A percentile compares a stretch with the other conserved stretches of the same genome.
Conservation (phyloP, 1,140 invertebrate genomes). For the Xylocopa sonorina region DNA sequence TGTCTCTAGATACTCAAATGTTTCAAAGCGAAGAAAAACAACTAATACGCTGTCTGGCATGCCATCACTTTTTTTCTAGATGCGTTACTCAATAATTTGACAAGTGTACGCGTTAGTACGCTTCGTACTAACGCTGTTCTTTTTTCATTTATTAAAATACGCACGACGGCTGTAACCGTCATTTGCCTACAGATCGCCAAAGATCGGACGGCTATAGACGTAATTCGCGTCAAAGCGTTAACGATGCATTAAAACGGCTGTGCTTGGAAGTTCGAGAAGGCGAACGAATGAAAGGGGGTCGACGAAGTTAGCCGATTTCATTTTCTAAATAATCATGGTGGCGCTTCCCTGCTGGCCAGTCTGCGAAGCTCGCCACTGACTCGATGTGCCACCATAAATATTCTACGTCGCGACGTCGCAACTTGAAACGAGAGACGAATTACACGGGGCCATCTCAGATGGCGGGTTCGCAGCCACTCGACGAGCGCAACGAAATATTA, state of each 20-base stretch:
- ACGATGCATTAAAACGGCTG: slow-evolving; percentile 11
- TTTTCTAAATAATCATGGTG: slow-evolving; percentile 69
- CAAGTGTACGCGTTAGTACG: too few species aligned
- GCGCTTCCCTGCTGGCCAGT: slow-evolving; percentile 42
- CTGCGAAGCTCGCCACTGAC: slow-evolving; percentile 18
- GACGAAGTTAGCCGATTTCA: slow-evolving; percentile 61
- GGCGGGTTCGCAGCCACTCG: slow-evolving; percentile 23
- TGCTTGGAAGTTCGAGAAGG: neutral
- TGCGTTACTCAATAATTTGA: too few species aligned
- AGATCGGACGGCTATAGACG: too few species aligned
- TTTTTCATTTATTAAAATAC: too few species aligned
- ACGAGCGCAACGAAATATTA: slow-evolving; percentile 55
- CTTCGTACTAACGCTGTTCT: too few species aligned
- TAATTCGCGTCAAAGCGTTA: too few species aligned
- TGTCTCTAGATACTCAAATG: too few species aligned
- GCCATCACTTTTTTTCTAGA: too few species aligned
- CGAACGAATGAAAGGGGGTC: neutral
- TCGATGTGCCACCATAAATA: slow-evolving; percentile 67
- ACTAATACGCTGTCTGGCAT: too few species aligned
- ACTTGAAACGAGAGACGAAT: slow-evolving; percentile 66
- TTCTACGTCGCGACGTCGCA: slow-evolving; percentile 55
- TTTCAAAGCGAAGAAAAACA: too few species aligned
- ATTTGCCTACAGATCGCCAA: too few species aligned
- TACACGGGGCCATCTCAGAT: slow-evolving; percentile 49
- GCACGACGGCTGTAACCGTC: too few species aligned